Evolutionary conservation across 2,888 invertebrate species (phyloP), one percentile per base, ranked within the genome.

Genomic region (Apomyelois bistriatella): DNA sequence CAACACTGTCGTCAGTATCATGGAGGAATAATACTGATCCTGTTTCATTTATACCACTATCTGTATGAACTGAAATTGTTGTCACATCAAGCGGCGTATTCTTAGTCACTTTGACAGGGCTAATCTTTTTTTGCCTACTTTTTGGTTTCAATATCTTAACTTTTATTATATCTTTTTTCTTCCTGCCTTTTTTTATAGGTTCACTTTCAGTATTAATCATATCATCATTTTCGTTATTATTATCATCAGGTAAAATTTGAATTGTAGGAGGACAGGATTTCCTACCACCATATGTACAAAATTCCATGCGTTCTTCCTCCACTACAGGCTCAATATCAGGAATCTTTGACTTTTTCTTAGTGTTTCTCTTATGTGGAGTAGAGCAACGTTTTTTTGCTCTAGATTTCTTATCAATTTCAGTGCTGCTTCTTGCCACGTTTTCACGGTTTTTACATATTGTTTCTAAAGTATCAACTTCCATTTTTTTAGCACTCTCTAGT

Each of bases 111-210:
- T 43, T 36, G 1, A 8, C 28, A 30, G 60, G 56, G 40, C 52
- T 55, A 9, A 56, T 63, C 15, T 59, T 59, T 12, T 54, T 53
- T 30, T 48, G 65, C 62, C 74, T 74, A 10, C 41, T 54, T 51
- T 65, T 76, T 1, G 88, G 88, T 54, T 75, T 79, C 8, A 68
- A 57, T 61, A 89, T 88, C 76, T 90, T 89, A 0, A 89, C 87
- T 75, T 79, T 86, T 13, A 89, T 87, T 0, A 88, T 56, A 48
- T 87, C 81, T 62, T 85, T 86, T 62, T 84, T 85, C 48, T 65
- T 74, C 58, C 57, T 75, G 3, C 56, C 59, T 65, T 68, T 74
- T 70, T 15, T 57, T 53, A 16, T 53, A 35, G 12, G n/a, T 17
- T 53, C 28, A 1, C 35, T 51, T 22, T 41, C 48, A 16, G 37